Evolutionary conservation across 2,797 vertebrate genomes (phyloP).

Genomic region (Urophycis tenuis): DNA sequence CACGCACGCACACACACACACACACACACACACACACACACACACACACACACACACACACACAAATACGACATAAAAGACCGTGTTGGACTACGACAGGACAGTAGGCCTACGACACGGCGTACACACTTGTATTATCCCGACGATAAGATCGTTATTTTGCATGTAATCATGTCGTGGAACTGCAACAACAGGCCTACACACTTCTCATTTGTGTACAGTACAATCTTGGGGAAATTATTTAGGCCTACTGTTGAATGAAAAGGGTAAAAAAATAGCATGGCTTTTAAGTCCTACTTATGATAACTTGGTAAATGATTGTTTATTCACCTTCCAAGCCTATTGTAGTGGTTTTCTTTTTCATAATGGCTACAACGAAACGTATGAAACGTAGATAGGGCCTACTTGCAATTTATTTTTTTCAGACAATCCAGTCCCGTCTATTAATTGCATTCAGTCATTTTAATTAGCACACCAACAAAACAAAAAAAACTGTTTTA

Average conservation of each 20-base stretch:
- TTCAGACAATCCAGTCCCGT: not conserved
- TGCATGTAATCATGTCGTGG: not conserved
- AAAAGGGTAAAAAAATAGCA: not conserved
- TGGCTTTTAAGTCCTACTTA: not conserved
- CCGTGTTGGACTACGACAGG: not conserved
- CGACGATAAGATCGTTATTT: not conserved
- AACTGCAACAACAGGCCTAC: not conserved
- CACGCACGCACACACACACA: constrained; percentile 1
- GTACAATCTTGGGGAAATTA: not conserved
- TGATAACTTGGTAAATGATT: not conserved
- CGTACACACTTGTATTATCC: not conserved
- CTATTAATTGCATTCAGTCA: not conserved
- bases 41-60: constrained; percentile 5
- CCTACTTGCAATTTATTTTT: not conserved
- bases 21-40: constrained; percentile 7
- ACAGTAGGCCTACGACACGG: constrained; percentile 5
- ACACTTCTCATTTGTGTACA: not conserved
- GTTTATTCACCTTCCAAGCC: not conserved
- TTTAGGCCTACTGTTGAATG: not conserved
- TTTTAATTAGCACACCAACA: not conserved
- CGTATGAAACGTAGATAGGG: not conserved
- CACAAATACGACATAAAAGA: not conserved
- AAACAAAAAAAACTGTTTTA: not conserved
- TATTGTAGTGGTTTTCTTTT: not conserved
- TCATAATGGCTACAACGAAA: not conserved